Evolutionary conservation across 2,888 invertebrate species (phyloP).

Genomic region (Stenoptilia bipunctidactyla): DNA sequence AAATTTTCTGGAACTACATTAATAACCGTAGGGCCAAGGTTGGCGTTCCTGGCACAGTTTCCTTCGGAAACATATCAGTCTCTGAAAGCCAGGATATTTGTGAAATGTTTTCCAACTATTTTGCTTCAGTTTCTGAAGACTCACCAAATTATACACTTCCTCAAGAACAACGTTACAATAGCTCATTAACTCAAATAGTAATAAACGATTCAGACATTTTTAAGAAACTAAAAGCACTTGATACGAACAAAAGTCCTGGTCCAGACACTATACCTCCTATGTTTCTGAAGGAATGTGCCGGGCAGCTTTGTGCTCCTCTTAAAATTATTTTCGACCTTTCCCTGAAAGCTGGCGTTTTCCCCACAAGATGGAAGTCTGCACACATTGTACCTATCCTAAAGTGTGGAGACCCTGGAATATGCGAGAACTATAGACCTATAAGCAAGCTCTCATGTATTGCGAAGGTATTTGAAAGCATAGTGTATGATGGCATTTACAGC

Average conservation of each 20-base stretch:
- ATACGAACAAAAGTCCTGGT: conserved; percentile 1
- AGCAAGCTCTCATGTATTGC: conserved; percentile 3
- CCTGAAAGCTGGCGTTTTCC: conserved; percentile 3
- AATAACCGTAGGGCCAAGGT: too few relatives aligned
- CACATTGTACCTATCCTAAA: conserved; percentile 6
- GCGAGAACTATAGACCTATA: conserved; percentile 7
- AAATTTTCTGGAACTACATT: too few relatives aligned
- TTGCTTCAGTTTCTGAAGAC: conserved; percentile 7
- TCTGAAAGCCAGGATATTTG: conserved; percentile 4
- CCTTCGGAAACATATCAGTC: too few relatives aligned
- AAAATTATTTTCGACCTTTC: conserved; percentile 1
- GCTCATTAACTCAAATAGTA: not conserved
- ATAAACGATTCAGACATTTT: too few relatives aligned
- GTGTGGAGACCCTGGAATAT: conserved; percentile 2
- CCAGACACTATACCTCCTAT: conserved; percentile 4
- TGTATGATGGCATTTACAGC: not conserved
- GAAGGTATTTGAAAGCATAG: conserved; percentile 2
- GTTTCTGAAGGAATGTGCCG: conserved; percentile 1
- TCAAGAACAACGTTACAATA: too few relatives aligned
- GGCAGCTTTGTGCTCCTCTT: not conserved
- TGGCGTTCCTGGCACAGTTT: too few relatives aligned
- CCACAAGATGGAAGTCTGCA: conserved; percentile 6
- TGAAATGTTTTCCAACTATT: conserved; percentile 11
- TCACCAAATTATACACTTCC: too few relatives aligned
- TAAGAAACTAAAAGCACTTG: conserved; percentile 3